Evolutionary conservation across 2,797 vertebrate species (phyloP).

Genomic region (Oreochromis grahami): DNA sequence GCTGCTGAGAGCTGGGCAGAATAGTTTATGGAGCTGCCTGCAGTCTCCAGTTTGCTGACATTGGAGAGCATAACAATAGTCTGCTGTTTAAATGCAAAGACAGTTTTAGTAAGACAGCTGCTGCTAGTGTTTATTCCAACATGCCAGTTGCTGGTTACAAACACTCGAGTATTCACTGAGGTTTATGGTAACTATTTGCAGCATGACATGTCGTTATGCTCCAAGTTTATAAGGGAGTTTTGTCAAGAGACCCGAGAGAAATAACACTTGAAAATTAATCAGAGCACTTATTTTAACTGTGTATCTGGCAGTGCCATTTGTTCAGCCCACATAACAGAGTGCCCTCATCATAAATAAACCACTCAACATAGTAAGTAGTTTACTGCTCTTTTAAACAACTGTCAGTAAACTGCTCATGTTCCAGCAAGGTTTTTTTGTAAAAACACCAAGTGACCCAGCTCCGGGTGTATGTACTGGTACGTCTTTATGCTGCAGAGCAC

Average conservation of each 20-base stretch:
- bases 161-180: constrained; percentile 47
- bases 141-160: constrained; percentile 48
- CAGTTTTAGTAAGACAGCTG: constrained; percentile 60
- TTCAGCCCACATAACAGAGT: background rate
- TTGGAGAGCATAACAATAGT: constrained; percentile 58
- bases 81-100: constrained; percentile 52
- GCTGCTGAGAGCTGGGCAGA: constrained; percentile 2
- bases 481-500: background rate
- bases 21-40: constrained; percentile 16
- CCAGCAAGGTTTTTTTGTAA: background rate
- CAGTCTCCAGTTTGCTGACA: constrained; percentile 45
- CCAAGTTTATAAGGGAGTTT: constrained; percentile 32
- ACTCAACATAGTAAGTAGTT: background rate
- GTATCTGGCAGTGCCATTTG: background rate
- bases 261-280: constrained; percentile 5
- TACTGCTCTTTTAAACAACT: background rate
- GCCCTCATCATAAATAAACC: background rate
- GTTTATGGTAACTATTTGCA: constrained; percentile 40
- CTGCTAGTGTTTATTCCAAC: constrained; percentile 59
- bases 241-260: constrained; percentile 25
- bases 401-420: background rate
- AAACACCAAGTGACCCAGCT: background rate
- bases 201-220: constrained; percentile 26
- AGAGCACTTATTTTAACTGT: background rate
- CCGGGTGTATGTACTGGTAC: background rate